Evolutionary conservation across 2,113 vertebrate species (phyloP), one percentile per base, ranked within the genome.

Genomic region (Mesembrinibis cayennensis): DNA sequence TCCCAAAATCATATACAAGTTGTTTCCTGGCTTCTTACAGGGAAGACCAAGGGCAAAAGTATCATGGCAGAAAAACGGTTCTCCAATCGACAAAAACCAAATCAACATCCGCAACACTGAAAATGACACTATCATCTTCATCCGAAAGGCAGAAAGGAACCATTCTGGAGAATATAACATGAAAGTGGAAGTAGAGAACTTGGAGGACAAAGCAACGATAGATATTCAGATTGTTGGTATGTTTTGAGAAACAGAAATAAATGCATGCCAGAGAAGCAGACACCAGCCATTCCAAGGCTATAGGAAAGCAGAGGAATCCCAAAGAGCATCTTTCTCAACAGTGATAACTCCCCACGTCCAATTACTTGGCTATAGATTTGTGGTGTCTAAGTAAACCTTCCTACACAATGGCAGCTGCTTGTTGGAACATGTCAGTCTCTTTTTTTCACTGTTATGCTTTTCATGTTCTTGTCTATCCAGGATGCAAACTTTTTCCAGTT

Each of bases 51-150:
- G 99, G 95, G 99, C 99, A 22, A 99, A 99, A 87, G 98, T 99
- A 56, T 98, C 74, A 25, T 99, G 99, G 99, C 96, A 98, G 97
- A 99, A 99, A 71, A 99, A 99, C 3, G 99, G 98, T 10, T n/a
- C 96, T 8, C 94, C 98, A 5, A 98, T 99, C 2, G 99, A 99
- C 78, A 99, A 98, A 70, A 98, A 98, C n/a, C 98, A 99, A 44
- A 98, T 99, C 94, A 99, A 98, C 96, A 99, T 99, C 83, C 99
- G 99, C 58, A 99, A 99, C 98, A 99, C 99, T 6, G 99, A 99
- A 71, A 98, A 98, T 1, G 99, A 99, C 83, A 99, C 99, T 34
- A 99, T 99, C 97, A 98, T 99, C 93, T 99, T 99, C 97, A 99
- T 99, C 87, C 98, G 99, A 53, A 99, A 99, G 97, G 99, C 99